Evolutionary conservation across 2,797 vertebrate species (phyloP), one percentile per base, ranked within the genome.

Genomic region (Pyrocephalus nanus): DNA sequence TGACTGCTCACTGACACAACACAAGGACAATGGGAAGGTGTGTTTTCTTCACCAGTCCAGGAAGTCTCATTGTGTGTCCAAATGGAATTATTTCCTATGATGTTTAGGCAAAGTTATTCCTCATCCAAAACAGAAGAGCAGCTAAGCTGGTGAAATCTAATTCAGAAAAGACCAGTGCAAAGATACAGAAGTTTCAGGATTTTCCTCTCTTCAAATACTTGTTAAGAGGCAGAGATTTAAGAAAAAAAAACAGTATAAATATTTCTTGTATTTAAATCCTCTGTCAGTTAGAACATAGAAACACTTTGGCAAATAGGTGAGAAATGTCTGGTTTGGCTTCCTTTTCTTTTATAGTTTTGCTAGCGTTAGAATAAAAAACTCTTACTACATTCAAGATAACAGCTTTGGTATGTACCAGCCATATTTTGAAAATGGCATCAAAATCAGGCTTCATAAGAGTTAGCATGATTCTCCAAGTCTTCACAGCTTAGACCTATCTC

Each of bases 1-100:
- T 26, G 89, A 93, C 72, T 91, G 64, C 54, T 91, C 77, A 48
- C 71, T 91, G 90, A 95, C 90, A 93, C 80, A 88, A 80, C 65
- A 87, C 9, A 8, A 89, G 62, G 84, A 96, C 93, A 96, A 97
- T 94, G 78, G 78, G 88, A 96, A 97, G 92, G 96, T 96, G 94
- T 92, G 90, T 95, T 97, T 95, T 74, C 95, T 93, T 85, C 67
- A 92, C 65, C 51, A 57, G 51, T 43, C 75, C 94, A 88, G 96
- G 96, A 96, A 97, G 89, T 88, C 36, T 87, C 70, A 94, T 90
- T 96, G 81, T 93, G 62, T 86, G 71, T 26, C 48, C 86, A 90
- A 90, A 88, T 75, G 32, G 75, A 92, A 95, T 90, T 91, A 73
- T 74, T 95, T 96, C 92, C 92, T 85, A 80, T 32, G 45, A 82